Evolutionary conservation across 2,888 invertebrate genomes (phyloP).

Genomic region (Plusia festucae): DNA sequence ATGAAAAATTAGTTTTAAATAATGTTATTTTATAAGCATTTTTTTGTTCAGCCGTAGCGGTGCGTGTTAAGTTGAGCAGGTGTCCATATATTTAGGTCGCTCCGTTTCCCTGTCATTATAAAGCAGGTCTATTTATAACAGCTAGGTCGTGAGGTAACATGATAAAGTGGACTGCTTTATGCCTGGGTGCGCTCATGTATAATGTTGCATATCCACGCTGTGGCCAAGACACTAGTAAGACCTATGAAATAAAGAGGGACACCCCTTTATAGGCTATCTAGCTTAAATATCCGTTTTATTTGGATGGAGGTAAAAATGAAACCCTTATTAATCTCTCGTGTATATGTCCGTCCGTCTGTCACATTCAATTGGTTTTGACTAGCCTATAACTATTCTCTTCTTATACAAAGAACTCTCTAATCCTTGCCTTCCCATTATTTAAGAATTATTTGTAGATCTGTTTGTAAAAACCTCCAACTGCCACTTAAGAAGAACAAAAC

Average conservation of each 20-base stretch:
- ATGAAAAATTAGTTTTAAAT: not conserved
- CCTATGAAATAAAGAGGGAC: not conserved
- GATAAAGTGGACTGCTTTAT: not conserved
- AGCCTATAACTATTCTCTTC: too few species aligned
- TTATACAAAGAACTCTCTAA: too few species aligned
- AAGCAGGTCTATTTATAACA: not conserved
- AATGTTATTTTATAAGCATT: not conserved
- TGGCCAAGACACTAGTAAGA: not conserved
- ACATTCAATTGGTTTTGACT: too few species aligned
- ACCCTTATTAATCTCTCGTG: too few species aligned
- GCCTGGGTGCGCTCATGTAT: not conserved
- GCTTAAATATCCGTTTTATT: too few species aligned
- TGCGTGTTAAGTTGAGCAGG: slow-evolving; percentile 2
- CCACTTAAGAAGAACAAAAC: too few species aligned
- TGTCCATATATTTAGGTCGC: slow-evolving; percentile 2
- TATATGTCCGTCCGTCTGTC: too few species aligned
- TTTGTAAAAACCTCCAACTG: too few species aligned
- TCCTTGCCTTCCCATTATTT: too few species aligned
- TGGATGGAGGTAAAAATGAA: too few species aligned
- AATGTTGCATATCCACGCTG: not conserved
- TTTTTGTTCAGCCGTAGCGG: not conserved
- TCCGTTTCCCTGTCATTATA: not conserved
- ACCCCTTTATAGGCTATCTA: too few species aligned
- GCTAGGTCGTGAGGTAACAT: slow-evolving; percentile 4
- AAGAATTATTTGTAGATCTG: too few species aligned